Percentiles rank a stretch among this genome's conserved stretches.
These are phyloP conservation scores for Seira sanloemensis DNA, from an alignment of 2,888 invertebrate species.

Conservation along the genomic window DNA sequence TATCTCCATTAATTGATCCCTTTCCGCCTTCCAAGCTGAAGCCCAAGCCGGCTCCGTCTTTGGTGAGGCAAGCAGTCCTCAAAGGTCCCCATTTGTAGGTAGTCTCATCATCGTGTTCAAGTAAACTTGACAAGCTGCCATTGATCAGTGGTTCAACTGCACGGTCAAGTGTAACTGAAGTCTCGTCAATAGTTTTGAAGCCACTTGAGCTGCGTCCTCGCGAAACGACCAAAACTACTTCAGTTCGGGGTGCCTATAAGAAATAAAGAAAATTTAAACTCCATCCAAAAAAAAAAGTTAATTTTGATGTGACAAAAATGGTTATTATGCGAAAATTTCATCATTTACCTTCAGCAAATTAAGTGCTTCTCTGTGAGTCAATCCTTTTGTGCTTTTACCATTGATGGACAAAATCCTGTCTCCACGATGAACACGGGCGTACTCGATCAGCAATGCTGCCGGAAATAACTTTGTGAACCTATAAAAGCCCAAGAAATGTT, in stretches of 20 bases:
- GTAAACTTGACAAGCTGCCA: conserved; percentile 62
- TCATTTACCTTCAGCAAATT: conserved; percentile 86
- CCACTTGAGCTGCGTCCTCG: conserved; percentile 77
- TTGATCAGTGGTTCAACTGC: conserved; percentile 70
- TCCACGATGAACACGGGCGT: conserved; percentile 90
- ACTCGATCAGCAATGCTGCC: conserved; percentile 91
- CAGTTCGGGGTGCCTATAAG: conserved; percentile 84
- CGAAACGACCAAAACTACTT: conserved; percentile 87
- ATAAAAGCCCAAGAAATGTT: conserved; percentile 71
- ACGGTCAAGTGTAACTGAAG: conserved; percentile 72
- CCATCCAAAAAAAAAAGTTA: conserved; percentile 2
- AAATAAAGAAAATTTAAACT: conserved; percentile 24
- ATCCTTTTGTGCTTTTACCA: conserved; percentile 86
- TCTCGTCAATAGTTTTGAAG: conserved; percentile 72
- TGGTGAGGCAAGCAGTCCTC: conserved; percentile 78
- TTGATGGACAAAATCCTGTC: conserved; percentile 93
- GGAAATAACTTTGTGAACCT: conserved; percentile 91
- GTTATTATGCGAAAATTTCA: not conserved
- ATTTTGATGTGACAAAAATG: not conserved
- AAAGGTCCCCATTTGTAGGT: conserved; percentile 78
- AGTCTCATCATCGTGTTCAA: conserved; percentile 67
- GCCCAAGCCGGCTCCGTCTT: conserved; percentile 92
- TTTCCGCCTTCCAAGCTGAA: conserved; percentile 96
- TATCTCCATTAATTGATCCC: conserved; percentile 92
- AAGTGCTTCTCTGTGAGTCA: conserved; percentile 92